Percentiles rank a stretch among this genome's conserved stretches.
phyloP scores from a whole-genome alignment of 2,888 invertebrate genomes.

The Pantelozetes paolii region DNA sequence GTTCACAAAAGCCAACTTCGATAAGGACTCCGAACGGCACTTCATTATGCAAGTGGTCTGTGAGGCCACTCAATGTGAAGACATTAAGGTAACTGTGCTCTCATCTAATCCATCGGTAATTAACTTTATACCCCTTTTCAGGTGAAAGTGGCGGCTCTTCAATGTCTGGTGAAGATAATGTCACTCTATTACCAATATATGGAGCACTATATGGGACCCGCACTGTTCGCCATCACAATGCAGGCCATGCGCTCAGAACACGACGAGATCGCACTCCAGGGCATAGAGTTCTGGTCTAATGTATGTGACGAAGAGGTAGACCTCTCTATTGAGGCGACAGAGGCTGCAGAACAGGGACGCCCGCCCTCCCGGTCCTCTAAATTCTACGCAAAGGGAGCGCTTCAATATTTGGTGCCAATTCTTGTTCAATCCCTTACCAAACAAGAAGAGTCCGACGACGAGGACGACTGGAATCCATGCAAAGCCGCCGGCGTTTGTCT shows the following conservation, averaged over 20 bases:
- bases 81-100: constrained; percentile 50
- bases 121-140: constrained; percentile 53
- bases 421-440: constrained; percentile 89
- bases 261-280: constrained; percentile 93
- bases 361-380: constrained; percentile 88
- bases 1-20: constrained; percentile 97
- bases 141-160: constrained; percentile 91
- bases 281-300: constrained; percentile 99
- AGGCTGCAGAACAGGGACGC: constrained; percentile 86
- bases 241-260: constrained; percentile 97
- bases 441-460: constrained; percentile 95
- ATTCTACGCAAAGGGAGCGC: constrained; percentile 96
- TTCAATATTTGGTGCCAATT: constrained; percentile 89
- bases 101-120: not conserved
- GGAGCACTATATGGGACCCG: constrained; percentile 98
- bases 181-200: constrained; percentile 97
- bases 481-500: constrained; percentile 98
- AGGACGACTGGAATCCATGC: constrained; percentile 98
- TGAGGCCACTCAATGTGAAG: constrained; percentile 78
- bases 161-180: constrained; percentile 97
- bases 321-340: constrained; percentile 84
- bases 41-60: constrained; percentile 99
- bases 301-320: constrained; percentile 99
- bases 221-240: constrained; percentile 93
- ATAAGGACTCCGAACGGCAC: constrained; percentile 92